A percentile compares a stretch with the other conserved stretches of the same genome.
These are phyloP conservation scores for Apis dorsata DNA, from an alignment of 1,140 invertebrate species.

Conservation along the genomic window DNA sequence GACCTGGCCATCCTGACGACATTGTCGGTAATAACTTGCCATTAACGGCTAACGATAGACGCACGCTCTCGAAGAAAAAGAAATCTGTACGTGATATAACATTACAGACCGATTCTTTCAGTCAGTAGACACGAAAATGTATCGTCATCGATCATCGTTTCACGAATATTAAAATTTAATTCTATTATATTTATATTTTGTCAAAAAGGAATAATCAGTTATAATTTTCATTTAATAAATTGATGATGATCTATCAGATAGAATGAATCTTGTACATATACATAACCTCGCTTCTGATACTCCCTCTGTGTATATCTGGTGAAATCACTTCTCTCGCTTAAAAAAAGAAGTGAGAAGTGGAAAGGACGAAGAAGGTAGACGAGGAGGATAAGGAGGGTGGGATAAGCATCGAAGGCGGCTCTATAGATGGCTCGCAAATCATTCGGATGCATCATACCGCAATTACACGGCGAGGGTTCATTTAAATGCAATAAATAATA, in stretches of 20 bases:
- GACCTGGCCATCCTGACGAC: constrained; percentile 24
- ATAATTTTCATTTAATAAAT: too few species aligned
- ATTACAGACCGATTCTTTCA: too few species aligned
- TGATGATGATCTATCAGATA: too few species aligned
- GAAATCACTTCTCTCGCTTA: constrained; percentile 50
- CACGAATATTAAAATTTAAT: too few species aligned
- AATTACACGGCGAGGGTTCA: constrained; percentile 80
- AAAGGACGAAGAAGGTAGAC: background rate
- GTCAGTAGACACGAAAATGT: too few species aligned
- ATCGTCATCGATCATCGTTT: too few species aligned
- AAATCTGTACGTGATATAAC: background rate
- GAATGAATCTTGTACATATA: too few species aligned
- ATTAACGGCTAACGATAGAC: constrained; percentile 58
- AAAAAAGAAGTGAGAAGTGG: background rate
- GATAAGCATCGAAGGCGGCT: constrained; percentile 66
- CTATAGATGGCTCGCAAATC: constrained; percentile 76
- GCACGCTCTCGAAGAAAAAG: constrained; percentile 37
- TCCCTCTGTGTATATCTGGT: constrained; percentile 24
- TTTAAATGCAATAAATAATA: constrained; percentile 80
- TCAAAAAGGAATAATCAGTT: too few species aligned
- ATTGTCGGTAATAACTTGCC: constrained; percentile 66
- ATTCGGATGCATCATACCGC: constrained; percentile 77
- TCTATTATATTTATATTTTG: too few species aligned
- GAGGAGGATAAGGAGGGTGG: background rate
- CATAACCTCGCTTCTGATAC: background rate